phyloP scores from a whole-genome alignment of 2,113 vertebrate species.

The Ammospiza caudacuta region DNA sequence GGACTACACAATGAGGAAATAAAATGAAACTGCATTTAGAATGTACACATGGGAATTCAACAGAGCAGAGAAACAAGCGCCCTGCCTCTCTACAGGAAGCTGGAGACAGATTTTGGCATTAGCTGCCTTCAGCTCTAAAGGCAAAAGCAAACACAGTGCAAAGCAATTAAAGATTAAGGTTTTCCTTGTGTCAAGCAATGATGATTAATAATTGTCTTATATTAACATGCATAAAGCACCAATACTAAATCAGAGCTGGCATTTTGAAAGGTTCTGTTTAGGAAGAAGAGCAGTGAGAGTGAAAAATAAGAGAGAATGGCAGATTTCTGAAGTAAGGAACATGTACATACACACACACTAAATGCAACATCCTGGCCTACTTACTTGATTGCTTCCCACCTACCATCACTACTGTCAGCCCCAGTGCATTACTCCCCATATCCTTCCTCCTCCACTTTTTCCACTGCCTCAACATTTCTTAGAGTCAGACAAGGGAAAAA shows the following conservation, averaged over 20 bases:
- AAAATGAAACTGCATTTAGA: neutral
- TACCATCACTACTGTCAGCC: neutral
- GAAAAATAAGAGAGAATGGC: neutral
- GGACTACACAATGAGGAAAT: neutral
- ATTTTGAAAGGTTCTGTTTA: constrained; percentile 5
- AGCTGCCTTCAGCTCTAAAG: neutral
- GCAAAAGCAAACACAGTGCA: neutral
- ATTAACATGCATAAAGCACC: neutral
- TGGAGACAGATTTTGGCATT: neutral
- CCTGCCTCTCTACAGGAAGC: neutral
- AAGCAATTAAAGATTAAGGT: neutral
- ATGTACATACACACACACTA: neutral
- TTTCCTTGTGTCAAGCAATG: neutral
- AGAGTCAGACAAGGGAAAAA: neutral
- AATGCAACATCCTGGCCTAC: constrained; percentile 1
- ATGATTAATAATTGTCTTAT: neutral
- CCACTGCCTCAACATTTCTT: neutral
- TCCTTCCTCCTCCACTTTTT: neutral
- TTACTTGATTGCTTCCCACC: neutral
- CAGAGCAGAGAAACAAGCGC: neutral
- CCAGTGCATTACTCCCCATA: neutral
- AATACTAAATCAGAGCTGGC: neutral
- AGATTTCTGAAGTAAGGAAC: neutral
- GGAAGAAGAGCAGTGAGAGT: neutral
- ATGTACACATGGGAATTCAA: neutral